Evolutionary conservation across 2,888 invertebrate genomes (phyloP), one percentile per base, ranked within the genome.

Genomic region (Mythimna albipuncta): DNA sequence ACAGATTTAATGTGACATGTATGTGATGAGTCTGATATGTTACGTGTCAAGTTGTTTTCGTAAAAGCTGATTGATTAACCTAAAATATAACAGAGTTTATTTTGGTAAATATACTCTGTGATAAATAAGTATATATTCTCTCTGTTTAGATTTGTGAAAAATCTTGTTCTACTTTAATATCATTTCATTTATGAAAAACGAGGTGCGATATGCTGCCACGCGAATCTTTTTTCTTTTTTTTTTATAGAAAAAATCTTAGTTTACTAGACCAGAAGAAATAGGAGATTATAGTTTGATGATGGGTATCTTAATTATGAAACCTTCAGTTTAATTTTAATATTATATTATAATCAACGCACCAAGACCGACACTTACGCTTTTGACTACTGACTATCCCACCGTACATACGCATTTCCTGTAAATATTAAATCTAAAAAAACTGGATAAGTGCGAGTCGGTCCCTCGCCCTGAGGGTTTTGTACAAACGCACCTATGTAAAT

Each of bases 1-100:
- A 72, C 38, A 57, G 69, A 66, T 77, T 71, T 72, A 74, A 74
- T 69, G 44, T 69, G 54, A 47, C 52, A 79, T 69, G 52, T 64
- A 57, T 64, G 26, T 64, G 58, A 75, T 65, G 50, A 59, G 7
- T 47, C 38, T 44, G 35, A 50, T 16, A n/a, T 59, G 50, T 38
- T 63, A 57, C 11, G 19, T 65, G 64, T 68, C 64, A 52, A 55
- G 63, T 58, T 57, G 11, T 64, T 65, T 65, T 80, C 26, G 26
- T 38, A 19, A 32, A 32, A 61, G 10, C 11, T 54, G 47, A 79
- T 76, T 41, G 63, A 69, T 75, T 44, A 41, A 50, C 16, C 21
- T 32, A 50, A 21, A 50, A 19, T 38, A 35, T 5, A 58, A 21
- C 7, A 11, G n/a, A 2, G 2, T 68, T 6, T 58, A 6, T 41